Conservation (phyloP, 2,888 invertebrate species). For the Vannuccia rotundouncinata region DNA sequence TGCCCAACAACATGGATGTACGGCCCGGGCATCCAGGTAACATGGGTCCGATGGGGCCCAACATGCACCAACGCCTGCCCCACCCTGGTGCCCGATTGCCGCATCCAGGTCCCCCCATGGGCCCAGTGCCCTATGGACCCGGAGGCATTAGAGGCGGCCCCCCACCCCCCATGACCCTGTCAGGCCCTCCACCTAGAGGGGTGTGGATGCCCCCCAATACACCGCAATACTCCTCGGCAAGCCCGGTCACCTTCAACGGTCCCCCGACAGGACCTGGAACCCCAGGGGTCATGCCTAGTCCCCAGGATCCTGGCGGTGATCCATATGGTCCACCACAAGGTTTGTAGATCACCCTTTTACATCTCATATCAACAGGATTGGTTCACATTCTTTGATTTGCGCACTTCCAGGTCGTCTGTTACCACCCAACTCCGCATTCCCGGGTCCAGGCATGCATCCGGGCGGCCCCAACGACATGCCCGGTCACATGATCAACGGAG, state of each 20-base stretch:
- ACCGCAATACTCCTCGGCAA: constrained; percentile 14
- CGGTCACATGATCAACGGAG: background rate
- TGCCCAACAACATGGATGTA: constrained; percentile 9
- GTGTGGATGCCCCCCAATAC: constrained; percentile 3
- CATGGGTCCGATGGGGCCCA: constrained; percentile 18
- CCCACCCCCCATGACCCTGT: background rate
- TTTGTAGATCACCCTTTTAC: too few species aligned
- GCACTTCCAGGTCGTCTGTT: background rate
- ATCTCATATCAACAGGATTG: too few species aligned
- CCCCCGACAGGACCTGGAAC: constrained; percentile 21
- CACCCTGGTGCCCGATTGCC: background rate
- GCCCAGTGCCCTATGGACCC: constrained; percentile 7
- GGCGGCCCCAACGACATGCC: constrained; percentile 5
- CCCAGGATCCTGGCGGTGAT: background rate
- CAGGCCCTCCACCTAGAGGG: background rate
- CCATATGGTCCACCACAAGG: constrained; percentile 14
- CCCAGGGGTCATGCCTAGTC: constrained; percentile 25
- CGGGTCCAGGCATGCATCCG: constrained; percentile 6
- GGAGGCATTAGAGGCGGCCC: background rate
- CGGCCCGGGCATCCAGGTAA: background rate
- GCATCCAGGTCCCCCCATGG: constrained; percentile 12
- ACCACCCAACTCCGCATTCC: background rate
- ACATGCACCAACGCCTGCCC: constrained; percentile 1
- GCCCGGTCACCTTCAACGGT: constrained; percentile 21
- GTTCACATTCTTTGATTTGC: too few species aligned